These are phyloP conservation scores for Phortica variegata DNA, from an alignment of 1,140 invertebrate genomes.

Conservation along the genomic window DNA sequence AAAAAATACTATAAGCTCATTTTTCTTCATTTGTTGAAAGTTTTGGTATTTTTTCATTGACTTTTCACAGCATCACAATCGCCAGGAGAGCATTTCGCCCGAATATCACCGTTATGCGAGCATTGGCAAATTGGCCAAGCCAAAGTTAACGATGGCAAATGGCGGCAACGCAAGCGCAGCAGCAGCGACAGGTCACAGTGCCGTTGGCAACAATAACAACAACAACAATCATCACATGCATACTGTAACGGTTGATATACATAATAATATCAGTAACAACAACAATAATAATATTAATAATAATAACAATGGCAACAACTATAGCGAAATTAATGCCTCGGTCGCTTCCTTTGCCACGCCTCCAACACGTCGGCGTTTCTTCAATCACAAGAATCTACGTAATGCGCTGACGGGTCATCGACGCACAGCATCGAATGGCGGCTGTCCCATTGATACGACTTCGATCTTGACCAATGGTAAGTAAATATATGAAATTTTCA, in stretches of 20 bases:
- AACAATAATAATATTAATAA: slow-evolving; percentile 29
- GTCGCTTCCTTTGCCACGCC: slow-evolving; percentile 69
- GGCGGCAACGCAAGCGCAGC: slow-evolving; percentile 12
- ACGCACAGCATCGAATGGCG: slow-evolving; percentile 52
- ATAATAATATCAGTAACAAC: slow-evolving; percentile 15
- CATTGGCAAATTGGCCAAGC: slow-evolving; percentile 50
- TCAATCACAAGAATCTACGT: slow-evolving; percentile 73
- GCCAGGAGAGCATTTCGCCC: slow-evolving; percentile 53
- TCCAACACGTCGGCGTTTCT: slow-evolving; percentile 74
- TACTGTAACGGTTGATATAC: slow-evolving; percentile 1
- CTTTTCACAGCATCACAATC: slow-evolving; percentile 51
- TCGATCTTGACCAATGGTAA: slow-evolving; percentile 45
- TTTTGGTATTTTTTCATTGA: slow-evolving; percentile 17
- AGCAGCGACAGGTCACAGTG: slow-evolving; percentile 13
- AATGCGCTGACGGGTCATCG: slow-evolving; percentile 65
- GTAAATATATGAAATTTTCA: slow-evolving; percentile 13
- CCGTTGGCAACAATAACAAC: slow-evolving; percentile 32
- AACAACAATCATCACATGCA: slow-evolving; percentile 48
- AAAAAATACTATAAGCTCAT: slow-evolving; percentile 7
- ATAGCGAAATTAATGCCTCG: slow-evolving; percentile 38
- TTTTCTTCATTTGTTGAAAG: slow-evolving; percentile 5
- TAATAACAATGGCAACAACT: slow-evolving; percentile 52
- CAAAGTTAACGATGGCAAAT: neutral
- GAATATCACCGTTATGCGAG: slow-evolving; percentile 54
- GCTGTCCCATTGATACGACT: slow-evolving; percentile 48